phyloP scores from a whole-genome alignment of 2,888 invertebrate genomes.

The Temnothorax ravouxi region DNA sequence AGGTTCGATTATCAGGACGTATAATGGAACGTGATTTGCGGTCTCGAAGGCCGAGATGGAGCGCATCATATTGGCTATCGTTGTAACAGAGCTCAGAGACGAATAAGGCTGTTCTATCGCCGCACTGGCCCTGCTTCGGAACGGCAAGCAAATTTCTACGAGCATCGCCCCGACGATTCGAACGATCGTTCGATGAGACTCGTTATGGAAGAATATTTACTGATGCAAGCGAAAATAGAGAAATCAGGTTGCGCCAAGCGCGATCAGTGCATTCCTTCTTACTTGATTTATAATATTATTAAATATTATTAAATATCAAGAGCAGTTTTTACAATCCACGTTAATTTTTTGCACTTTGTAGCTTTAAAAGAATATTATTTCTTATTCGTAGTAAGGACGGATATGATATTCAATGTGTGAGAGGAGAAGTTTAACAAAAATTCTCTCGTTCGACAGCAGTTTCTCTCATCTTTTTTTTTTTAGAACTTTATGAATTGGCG shows the following conservation, averaged over 20 bases:
- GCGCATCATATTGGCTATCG: conserved; percentile 64
- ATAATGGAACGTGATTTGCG: conserved; percentile 81
- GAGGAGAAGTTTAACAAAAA: background rate
- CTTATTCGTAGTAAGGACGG: background rate
- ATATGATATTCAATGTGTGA: too few species aligned
- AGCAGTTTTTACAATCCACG: background rate
- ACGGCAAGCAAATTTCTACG: conserved; percentile 29
- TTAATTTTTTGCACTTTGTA: background rate
- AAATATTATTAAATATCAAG: background rate
- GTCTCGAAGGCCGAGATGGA: conserved; percentile 78
- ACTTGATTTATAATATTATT: conserved; percentile 1
- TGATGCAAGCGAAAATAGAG: background rate
- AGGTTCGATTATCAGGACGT: conserved; percentile 76
- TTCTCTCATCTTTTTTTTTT: background rate
- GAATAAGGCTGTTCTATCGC: conserved; percentile 35
- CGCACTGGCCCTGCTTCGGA: background rate
- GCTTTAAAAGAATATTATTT: conserved; percentile 4
- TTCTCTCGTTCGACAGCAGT: background rate
- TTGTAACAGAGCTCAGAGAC: conserved; percentile 28
- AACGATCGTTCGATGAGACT: conserved; percentile 17
- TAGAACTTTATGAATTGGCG: background rate
- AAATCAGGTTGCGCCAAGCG: background rate
- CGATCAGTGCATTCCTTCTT: background rate
- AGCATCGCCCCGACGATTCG: conserved; percentile 4
- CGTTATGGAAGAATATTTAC: conserved; percentile 25